These are phyloP conservation scores for Urosaurus nigricauda DNA, from an alignment of 2,797 vertebrate genomes.

Conservation along the genomic window DNA sequence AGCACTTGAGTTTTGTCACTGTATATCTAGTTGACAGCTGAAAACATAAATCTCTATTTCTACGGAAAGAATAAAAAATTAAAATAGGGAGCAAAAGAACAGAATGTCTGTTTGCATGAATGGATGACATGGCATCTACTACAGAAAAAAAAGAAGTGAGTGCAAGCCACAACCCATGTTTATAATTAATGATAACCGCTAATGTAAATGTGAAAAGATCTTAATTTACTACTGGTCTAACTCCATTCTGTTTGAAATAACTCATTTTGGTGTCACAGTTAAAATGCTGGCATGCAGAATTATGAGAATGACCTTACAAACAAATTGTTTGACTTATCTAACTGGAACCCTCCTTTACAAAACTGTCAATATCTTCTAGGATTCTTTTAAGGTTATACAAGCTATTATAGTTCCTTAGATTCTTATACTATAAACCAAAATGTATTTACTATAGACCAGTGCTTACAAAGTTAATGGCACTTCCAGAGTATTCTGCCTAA, in stretches of 20 bases:
- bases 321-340: constrained; percentile 64
- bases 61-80: constrained; percentile 25
- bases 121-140: not conserved
- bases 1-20: constrained; percentile 37
- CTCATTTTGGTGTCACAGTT: constrained; percentile 57
- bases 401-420: constrained; percentile 46
- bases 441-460: not conserved
- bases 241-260: constrained; percentile 58
- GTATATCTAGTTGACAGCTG: constrained; percentile 35
- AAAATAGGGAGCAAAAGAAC: constrained; percentile 21
- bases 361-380: constrained; percentile 38
- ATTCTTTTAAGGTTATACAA: constrained; percentile 41
- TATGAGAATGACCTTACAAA: constrained; percentile 71
- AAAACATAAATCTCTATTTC: constrained; percentile 21
- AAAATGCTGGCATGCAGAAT: constrained; percentile 59
- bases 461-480: not conserved
- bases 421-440: not conserved
- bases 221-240: constrained; percentile 52
- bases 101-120: constrained; percentile 7
- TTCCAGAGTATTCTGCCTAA: not conserved
- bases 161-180: constrained; percentile 1
- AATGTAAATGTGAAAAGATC: constrained; percentile 54
- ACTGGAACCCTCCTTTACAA: constrained; percentile 51
- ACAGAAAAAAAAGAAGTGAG: not conserved
- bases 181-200: constrained; percentile 62